Conservation (phyloP, 1,140 invertebrate genomes). For the Drosophila sp. region DNA sequence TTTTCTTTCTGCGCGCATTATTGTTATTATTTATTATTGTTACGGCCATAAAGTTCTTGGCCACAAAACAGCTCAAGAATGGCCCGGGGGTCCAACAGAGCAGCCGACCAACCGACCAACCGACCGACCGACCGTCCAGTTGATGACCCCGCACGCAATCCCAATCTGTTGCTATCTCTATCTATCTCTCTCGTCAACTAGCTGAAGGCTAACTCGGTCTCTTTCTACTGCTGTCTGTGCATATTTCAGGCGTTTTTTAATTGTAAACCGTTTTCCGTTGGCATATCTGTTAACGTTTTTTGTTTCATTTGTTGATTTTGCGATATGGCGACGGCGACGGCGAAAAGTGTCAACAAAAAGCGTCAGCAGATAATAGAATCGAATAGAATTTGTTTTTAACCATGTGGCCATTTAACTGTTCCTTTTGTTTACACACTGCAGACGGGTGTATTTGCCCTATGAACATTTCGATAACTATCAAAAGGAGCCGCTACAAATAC, state of each 20-base stretch:
- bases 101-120: conserved; percentile 19
- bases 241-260: conserved; percentile 70
- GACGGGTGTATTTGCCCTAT: conserved; percentile 8
- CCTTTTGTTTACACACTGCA: conserved; percentile 25
- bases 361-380: conserved; percentile 67
- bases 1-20: conserved; percentile 46
- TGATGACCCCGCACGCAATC: conserved; percentile 75
- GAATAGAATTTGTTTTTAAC: conserved; percentile 56
- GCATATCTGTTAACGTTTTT: conserved; percentile 46
- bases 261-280: conserved; percentile 58
- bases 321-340: conserved; percentile 48
- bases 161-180: conserved; percentile 15
- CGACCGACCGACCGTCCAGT: too few relatives aligned
- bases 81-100: not conserved
- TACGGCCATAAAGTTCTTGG: conserved; percentile 57
- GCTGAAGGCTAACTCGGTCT: not conserved
- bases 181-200: conserved; percentile 5
- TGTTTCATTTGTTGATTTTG: conserved; percentile 62
- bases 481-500: conserved; percentile 1
- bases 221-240: conserved; percentile 38
- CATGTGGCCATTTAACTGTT: conserved; percentile 66
- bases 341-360: conserved; percentile 62
- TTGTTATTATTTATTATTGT: conserved; percentile 75
- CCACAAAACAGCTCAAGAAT: conserved; percentile 24
- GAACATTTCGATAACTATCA: conserved; percentile 7